Evolutionary conservation across 2,113 vertebrate genomes (phyloP).

Genomic region (Clarias batrachus): DNA sequence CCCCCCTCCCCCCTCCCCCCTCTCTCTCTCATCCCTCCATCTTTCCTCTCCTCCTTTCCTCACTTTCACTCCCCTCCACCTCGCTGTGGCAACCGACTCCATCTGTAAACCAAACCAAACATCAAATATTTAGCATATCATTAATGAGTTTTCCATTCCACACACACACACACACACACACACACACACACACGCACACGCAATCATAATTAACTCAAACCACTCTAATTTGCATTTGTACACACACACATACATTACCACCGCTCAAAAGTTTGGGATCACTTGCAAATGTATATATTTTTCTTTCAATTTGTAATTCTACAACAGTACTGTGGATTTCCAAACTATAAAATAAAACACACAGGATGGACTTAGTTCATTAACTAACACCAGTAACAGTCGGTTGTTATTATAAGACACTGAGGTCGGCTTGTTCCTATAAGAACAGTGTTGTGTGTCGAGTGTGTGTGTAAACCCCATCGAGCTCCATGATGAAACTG

Average conservation of each 20-base stretch:
- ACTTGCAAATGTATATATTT: no score
- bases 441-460: no score
- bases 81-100: constrained; percentile 12
- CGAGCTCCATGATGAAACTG: no score
- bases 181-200: constrained; percentile 12
- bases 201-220: not conserved
- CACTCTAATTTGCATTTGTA: not conserved
- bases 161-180: not conserved
- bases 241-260: not conserved
- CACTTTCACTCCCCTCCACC: constrained; percentile 33
- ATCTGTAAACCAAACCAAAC: constrained; percentile 42
- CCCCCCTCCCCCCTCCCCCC: not conserved
- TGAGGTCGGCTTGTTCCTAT: no score
- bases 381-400: no score
- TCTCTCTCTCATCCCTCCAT: constrained; percentile 19
- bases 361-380: no score
- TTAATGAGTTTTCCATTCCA: constrained; percentile 44
- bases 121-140: constrained; percentile 42
- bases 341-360: no score
- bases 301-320: no score
- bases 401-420: no score
- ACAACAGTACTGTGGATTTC: no score
- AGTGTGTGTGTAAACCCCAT: no score
- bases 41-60: constrained; percentile 32
- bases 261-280: no score